phyloP scores from a whole-genome alignment of 1,140 invertebrate species.

The Whitmania pigra region DNA sequence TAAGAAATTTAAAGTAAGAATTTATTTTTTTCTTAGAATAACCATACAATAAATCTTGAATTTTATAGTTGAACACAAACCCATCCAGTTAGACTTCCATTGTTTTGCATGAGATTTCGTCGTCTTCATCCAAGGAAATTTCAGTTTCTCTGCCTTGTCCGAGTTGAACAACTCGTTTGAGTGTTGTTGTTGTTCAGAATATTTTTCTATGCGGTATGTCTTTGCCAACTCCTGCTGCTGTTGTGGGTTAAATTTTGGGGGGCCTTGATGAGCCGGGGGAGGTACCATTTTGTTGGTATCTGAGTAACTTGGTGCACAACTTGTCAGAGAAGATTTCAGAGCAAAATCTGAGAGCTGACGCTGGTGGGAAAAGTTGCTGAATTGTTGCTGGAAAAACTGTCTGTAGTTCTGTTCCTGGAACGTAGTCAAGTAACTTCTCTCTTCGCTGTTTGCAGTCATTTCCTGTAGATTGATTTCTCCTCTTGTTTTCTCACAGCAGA shows the following conservation, averaged over 20 bases:
- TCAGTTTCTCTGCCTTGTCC: conserved; percentile 28
- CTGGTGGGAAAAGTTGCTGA: no score
- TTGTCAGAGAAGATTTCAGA: no score
- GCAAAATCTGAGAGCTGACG: no score
- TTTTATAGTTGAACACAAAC: conserved; percentile 25
- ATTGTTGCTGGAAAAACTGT: no score
- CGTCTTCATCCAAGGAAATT: conserved; percentile 43
- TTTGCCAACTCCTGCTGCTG: neutral
- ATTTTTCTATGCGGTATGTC: neutral
- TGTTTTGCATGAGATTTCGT: conserved; percentile 42
- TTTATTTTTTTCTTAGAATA: no score
- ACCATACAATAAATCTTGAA: no score
- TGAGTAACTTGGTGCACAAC: neutral
- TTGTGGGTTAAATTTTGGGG: neutral
- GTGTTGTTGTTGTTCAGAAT: neutral
- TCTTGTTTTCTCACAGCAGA: no score
- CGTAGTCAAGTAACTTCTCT: no score
- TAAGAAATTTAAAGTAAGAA: no score
- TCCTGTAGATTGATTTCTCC: no score
- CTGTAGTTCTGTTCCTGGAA: no score
- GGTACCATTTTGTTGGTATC: neutral
- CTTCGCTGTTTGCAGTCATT: no score
- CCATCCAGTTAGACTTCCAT: conserved; percentile 41
- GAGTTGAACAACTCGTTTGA: neutral
- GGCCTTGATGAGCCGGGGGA: neutral